A percentile compares a stretch with the other conserved stretches of the same genome.
phyloP scores from a whole-genome alignment of 2,888 invertebrate genomes.

The Hofmannophila pseudospretella region DNA sequence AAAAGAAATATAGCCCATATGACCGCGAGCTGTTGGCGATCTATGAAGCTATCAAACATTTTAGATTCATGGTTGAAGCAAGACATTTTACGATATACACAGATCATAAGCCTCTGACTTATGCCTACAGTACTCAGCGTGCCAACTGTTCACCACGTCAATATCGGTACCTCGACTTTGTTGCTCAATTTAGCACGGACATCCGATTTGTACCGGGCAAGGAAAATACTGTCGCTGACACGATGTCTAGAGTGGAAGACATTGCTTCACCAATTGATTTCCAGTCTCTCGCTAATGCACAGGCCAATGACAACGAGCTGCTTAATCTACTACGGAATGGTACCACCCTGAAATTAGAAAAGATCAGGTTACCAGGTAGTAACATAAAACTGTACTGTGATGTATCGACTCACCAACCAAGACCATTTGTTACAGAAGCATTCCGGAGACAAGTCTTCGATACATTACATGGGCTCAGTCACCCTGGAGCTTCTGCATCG shows the following conservation, averaged over 20 bases:
- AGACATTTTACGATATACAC: constrained; percentile 39
- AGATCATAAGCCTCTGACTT: constrained; percentile 21
- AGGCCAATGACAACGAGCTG: constrained; percentile 7
- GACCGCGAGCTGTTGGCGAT: too few relatives aligned
- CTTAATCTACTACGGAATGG: neutral
- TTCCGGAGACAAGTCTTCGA: constrained; percentile 12
- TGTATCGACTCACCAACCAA: constrained; percentile 5
- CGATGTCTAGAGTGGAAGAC: constrained; percentile 25
- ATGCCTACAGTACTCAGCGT: constrained; percentile 27
- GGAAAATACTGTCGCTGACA: constrained; percentile 13
- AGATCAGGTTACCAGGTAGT: neutral
- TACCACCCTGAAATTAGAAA: constrained; percentile 9
- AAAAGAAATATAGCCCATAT: too few relatives aligned
- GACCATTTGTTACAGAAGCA: constrained; percentile 12
- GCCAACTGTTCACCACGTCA: constrained; percentile 13
- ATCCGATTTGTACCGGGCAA: constrained; percentile 8
- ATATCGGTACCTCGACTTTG: constrained; percentile 14
- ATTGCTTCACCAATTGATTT: constrained; percentile 5
- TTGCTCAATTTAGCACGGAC: constrained; percentile 12
- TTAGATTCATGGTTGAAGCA: constrained; percentile 35
- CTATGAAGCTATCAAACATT: constrained; percentile 34
- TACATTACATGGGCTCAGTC: constrained; percentile 11
- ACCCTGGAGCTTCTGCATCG: too few relatives aligned
- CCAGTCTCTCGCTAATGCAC: constrained; percentile 4
- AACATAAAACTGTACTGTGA: constrained; percentile 16